These are phyloP conservation scores for Aeoliscus strigatus DNA, from an alignment of 2,797 vertebrate genomes.

Conservation along the genomic window DNA sequence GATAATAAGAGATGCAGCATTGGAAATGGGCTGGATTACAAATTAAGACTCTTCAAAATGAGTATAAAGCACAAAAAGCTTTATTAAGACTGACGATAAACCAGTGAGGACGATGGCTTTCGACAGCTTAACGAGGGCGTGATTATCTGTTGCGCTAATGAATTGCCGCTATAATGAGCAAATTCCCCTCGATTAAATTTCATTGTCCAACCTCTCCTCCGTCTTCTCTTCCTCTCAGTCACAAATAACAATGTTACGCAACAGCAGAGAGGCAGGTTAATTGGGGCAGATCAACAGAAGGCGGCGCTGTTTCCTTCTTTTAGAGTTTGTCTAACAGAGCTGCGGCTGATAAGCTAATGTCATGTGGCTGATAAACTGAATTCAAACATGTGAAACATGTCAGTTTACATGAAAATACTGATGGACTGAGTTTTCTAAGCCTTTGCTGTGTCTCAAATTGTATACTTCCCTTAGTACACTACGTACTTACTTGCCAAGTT, in stretches of 20 bases:
- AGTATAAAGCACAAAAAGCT: constrained; percentile 26
- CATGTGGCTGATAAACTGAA: too few species aligned
- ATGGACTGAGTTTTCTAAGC: too few species aligned
- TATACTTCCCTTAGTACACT: too few species aligned
- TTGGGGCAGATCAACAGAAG: constrained; percentile 12
- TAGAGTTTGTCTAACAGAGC: too few species aligned
- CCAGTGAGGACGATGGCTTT: constrained; percentile 10
- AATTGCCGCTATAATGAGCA: constrained; percentile 34
- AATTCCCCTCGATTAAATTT: constrained; percentile 34
- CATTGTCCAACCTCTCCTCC: constrained; percentile 23
- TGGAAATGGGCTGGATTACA: constrained; percentile 15
- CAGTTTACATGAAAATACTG: too few species aligned
- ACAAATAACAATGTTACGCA: constrained; percentile 32
- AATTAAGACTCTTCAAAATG: constrained; percentile 13
- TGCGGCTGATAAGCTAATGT: too few species aligned
- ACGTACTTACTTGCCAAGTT: too few species aligned
- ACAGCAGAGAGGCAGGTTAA: constrained; percentile 33
- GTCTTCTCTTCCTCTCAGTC: too few species aligned
- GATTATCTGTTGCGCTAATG: constrained; percentile 38
- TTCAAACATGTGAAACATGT: too few species aligned
- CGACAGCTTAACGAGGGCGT: constrained; percentile 39
- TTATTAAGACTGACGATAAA: constrained; percentile 34
- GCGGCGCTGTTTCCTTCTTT: too few species aligned
- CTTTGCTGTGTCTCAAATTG: too few species aligned
- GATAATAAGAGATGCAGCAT: neutral